Evolutionary conservation across 2,113 vertebrate genomes (phyloP).

Genomic region (Himantopus leucocephalus): DNA sequence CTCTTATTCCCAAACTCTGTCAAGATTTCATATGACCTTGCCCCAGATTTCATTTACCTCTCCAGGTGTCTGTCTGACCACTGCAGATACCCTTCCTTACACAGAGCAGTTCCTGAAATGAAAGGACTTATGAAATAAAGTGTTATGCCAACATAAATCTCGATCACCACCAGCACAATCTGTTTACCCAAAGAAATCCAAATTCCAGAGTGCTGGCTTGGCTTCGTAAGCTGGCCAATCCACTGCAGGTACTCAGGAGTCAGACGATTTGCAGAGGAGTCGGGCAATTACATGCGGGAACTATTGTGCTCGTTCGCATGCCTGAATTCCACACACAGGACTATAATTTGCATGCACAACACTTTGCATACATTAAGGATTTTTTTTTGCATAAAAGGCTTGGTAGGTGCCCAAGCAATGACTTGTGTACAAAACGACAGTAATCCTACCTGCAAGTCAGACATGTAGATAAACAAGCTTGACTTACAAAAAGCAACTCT

Average conservation of each 20-base stretch:
- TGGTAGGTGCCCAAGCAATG: background rate
- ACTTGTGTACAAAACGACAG: background rate
- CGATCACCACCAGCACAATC: background rate
- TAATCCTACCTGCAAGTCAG: slow-evolving; percentile 45
- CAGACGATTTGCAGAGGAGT: background rate
- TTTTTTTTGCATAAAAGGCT: background rate
- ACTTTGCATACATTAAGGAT: background rate
- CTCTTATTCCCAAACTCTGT: background rate
- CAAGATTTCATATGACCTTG: background rate
- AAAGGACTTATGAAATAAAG: background rate
- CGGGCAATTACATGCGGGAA: background rate
- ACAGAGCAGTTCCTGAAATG: background rate
- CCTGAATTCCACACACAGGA: background rate
- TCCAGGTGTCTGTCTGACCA: background rate
- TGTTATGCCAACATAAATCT: background rate
- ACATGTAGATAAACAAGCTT: background rate
- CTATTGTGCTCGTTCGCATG: background rate
- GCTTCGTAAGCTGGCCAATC: background rate
- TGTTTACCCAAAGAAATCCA: background rate
- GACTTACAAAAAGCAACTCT: background rate
- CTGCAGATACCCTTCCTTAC: background rate
- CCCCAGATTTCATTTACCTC: background rate
- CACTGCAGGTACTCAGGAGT: background rate
- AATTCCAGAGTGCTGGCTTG: background rate
- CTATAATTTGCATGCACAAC: slow-evolving; percentile 20